A percentile compares a stretch with the other conserved stretches of the same genome.
Evolutionary conservation across 1,140 invertebrate species (phyloP).

Genomic region (Lutraria rhynchaena): DNA sequence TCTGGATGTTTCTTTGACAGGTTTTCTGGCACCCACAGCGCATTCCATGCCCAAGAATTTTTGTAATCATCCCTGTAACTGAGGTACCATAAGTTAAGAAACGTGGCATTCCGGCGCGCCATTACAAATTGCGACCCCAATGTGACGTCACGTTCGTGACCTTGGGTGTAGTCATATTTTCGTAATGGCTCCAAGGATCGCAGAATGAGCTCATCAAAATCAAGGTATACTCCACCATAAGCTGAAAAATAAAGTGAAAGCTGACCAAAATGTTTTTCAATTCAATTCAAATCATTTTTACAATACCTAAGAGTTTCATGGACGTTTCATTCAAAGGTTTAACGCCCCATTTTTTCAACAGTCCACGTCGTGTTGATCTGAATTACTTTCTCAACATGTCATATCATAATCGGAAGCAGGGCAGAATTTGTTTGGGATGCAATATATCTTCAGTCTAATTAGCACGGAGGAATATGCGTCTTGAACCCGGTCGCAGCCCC

Average conservation of each 20-base stretch:
- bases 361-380: no score
- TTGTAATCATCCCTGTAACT: conserved; percentile 35
- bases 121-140: conserved; percentile 51
- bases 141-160: conserved; percentile 37
- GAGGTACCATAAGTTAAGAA: conserved; percentile 52
- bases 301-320: no score
- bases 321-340: no score
- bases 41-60: conserved; percentile 35
- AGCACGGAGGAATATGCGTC: no score
- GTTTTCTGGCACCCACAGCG: conserved; percentile 33
- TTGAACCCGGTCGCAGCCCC: no score
- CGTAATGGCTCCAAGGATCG: conserved; percentile 33
- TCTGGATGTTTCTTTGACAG: conserved; percentile 46
- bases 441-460: no score
- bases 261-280: no score
- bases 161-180: conserved; percentile 51
- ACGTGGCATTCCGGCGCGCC: conserved; percentile 44
- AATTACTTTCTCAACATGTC: no score
- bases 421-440: no score
- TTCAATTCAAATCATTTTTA: no score
- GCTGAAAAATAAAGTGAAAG: conserved; percentile 55
- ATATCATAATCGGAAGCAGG: no score
- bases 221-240: conserved; percentile 53
- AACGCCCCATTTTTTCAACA: no score
- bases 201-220: conserved; percentile 51